Evolutionary conservation across 2,113 vertebrate species (phyloP).

Genomic region (Zingel zingel): DNA sequence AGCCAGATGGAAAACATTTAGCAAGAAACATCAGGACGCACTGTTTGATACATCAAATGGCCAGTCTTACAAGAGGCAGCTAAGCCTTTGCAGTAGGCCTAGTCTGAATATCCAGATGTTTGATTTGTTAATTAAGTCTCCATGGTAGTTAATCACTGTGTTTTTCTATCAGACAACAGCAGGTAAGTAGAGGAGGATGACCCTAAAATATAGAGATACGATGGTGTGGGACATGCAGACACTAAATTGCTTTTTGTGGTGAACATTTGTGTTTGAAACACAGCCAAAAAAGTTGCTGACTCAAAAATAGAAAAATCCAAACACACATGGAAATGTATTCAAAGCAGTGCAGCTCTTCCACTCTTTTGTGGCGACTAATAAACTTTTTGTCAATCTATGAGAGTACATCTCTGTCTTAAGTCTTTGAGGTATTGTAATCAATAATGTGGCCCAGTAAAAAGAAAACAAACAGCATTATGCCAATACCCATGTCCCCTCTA

Average conservation of each 20-base stretch:
- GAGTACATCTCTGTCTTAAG: background rate
- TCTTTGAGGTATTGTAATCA: conserved; percentile 2
- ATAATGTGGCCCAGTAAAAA: background rate
- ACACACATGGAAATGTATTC: background rate
- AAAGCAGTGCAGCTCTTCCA: background rate
- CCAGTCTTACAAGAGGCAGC: conserved; percentile 60
- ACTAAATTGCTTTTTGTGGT: conserved; percentile 27
- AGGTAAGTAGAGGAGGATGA: conserved; percentile 65
- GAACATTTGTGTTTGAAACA: conserved; percentile 18
- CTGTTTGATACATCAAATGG: conserved; percentile 74
- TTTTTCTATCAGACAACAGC: conserved; percentile 68
- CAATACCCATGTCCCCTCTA: conserved; percentile 70
- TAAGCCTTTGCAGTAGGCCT: conserved; percentile 57
- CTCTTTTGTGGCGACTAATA: background rate
- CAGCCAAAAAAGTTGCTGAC: conserved; percentile 26
- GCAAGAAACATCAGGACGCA: conserved; percentile 64
- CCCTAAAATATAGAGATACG: conserved; percentile 50
- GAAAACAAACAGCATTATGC: conserved; percentile 12
- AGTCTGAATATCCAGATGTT: conserved; percentile 83
- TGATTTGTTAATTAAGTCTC: conserved; percentile 86
- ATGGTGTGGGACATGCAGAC: conserved; percentile 10
- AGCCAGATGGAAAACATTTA: conserved; percentile 71
- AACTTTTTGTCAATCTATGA: background rate
- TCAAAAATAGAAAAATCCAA: background rate
- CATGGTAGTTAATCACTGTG: conserved; percentile 73